Evolutionary conservation across 37 sponge, comb jelly and placozoan genomes (phyloP).

Genomic region (Hormiphora californensis): DNA sequence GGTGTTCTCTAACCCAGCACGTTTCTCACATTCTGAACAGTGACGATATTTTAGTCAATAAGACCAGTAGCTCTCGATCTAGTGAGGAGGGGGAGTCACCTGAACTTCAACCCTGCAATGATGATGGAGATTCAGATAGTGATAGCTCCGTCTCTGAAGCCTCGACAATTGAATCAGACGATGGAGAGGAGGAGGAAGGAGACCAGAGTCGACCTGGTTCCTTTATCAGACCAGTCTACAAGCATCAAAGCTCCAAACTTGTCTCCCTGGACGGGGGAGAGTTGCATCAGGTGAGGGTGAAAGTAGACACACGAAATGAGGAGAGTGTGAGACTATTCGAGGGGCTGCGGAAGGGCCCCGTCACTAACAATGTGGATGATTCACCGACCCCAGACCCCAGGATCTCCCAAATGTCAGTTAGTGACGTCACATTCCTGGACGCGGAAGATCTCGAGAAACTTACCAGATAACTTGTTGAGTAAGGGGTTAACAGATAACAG

Average conservation of each 20-base stretch:
- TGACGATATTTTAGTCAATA: too few species aligned
- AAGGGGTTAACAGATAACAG: not conserved
- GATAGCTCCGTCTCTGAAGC: not conserved
- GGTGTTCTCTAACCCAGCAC: too few species aligned
- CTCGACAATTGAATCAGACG: too few species aligned
- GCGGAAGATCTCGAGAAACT: not conserved
- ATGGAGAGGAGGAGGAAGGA: too few species aligned
- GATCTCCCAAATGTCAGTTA: not conserved
- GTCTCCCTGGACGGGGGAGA: not conserved
- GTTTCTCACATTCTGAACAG: too few species aligned
- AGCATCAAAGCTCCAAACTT: too few species aligned
- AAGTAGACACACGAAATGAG: not conserved
- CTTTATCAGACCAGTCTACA: too few species aligned
- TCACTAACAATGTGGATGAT: not conserved
- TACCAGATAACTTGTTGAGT: too few species aligned
- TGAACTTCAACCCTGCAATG: not conserved
- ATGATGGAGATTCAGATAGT: not conserved
- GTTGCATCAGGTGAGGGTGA: not conserved
- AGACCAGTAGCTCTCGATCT: too few species aligned
- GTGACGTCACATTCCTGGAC: not conserved
- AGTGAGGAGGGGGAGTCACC: not conserved
- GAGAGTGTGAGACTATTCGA: not conserved
- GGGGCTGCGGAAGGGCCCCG: not conserved
- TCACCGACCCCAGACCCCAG: not conserved
- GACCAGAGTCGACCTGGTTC: too few species aligned